Evolutionary conservation across 2,113 vertebrate species (phyloP), one percentile per base, ranked within the genome.

Genomic region (Odontesthes bonariensis): DNA sequence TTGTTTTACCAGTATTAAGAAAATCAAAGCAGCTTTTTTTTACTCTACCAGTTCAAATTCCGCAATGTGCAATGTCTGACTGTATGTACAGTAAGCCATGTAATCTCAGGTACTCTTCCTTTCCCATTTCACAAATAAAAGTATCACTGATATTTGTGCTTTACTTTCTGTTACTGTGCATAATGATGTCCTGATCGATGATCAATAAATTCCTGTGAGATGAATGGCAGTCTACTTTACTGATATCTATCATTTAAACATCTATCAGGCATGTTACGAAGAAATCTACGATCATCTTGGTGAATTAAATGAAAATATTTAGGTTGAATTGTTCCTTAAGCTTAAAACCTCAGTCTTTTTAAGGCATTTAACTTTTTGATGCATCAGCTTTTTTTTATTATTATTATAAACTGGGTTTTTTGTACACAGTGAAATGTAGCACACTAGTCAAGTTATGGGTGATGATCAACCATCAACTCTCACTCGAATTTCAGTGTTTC

Each of bases 21-120:
- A 20, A 44, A 23, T 54, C 8, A 71, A 85, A 68, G 44, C 17
- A 73, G 27, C 23, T 22, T 52, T 66, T 69, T 8, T 10, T 74
- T 62, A 69, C 42, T 32, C 44, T 82, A 23, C 62, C 71, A 69
- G 49, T 77, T 55, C 9, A 1, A 67, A 74, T 58, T 65, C 42
- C 61, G 51, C 74, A 82, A 63, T 68, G 75, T 83, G 73, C 54
- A 17, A 72, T 55, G 54, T 80, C 56, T 84, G 73, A 75, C 75
- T 87, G 62, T 83, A 31, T 52, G 56, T 58, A 66, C 56, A 71
- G 59, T 61, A 73, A 80, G 22, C 47, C 33, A 58, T 44, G 69
- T 69, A 75, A 77, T 69, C 90, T 90, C 87, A 88, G 89, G 88
- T 88, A 68, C 32, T 13, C 68, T 58, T 75, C 7, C 33, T 59